These are phyloP conservation scores for Nomada ruficornis DNA, from an alignment of 2,888 invertebrate genomes.

Conservation along the genomic window DNA sequence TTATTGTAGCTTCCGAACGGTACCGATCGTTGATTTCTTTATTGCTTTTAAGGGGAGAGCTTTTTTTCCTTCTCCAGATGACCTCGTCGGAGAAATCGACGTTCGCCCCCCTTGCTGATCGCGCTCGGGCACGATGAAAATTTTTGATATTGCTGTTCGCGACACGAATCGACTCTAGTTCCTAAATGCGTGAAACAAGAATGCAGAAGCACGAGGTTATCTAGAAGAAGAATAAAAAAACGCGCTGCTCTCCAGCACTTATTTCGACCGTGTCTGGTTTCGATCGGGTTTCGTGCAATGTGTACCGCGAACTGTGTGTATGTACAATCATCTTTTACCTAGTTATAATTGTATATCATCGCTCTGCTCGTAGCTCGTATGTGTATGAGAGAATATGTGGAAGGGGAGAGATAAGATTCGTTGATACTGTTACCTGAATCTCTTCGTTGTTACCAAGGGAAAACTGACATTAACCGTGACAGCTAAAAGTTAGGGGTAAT, in stretches of 20 bases:
- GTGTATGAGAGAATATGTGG: conserved; percentile 21
- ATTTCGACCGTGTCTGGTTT: background rate
- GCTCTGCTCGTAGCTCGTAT: conserved; percentile 32
- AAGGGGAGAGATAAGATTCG: conserved; percentile 53
- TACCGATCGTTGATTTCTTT: background rate
- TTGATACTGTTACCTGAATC: conserved; percentile 76
- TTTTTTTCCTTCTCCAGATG: conserved; percentile 6
- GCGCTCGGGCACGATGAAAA: conserved; percentile 48
- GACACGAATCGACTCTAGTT: conserved; percentile 40
- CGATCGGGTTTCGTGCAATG: background rate
- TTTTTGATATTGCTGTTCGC: conserved; percentile 44
- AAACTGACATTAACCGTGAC: conserved; percentile 58
- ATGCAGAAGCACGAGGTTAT: background rate
- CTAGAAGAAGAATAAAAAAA: background rate
- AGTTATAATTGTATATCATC: conserved; percentile 12
- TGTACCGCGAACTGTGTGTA: conserved; percentile 12
- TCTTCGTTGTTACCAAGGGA: conserved; percentile 65
- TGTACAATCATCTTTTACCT: conserved; percentile 50
- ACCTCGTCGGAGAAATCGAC: background rate
- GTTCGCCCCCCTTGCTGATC: background rate
- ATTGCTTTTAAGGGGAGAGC: conserved; percentile 14
- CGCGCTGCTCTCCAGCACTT: background rate
- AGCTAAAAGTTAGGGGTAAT: conserved; percentile 51
- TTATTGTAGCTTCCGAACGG: background rate
- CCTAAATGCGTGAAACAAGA: conserved; percentile 31